Evolutionary conservation across 2,113 vertebrate species (phyloP), one percentile per base, ranked within the genome.

Genomic region (Gymnocephalus cernua): DNA sequence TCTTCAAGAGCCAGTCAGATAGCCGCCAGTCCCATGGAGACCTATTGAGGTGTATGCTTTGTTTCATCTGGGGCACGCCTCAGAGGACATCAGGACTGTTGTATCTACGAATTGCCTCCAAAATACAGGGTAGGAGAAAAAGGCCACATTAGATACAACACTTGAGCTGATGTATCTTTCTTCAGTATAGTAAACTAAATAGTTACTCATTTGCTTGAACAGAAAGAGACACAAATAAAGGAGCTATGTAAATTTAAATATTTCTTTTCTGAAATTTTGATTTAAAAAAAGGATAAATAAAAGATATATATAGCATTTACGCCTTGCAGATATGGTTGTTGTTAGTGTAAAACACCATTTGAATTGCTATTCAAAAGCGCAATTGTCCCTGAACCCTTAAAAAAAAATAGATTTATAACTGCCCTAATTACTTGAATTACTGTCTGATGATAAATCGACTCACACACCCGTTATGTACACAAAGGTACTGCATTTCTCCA

Each of bases 31-130:
- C 87, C 92, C 87, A 74, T 4, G 45, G 92, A 93, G 92, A 92
- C 90, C 90, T 90, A 90, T 93, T 91, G 92, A 93, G 93, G 93
- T 93, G 88, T 88, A 83, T 87, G 91, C 91, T 91, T 91, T 91
- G 90, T 93, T 93, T 94, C 93, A 93, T 93, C 89, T 90, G 73
- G 93, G 91, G 93, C 91, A 91, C 53, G 86, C 84, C 93, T 93
- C 93, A 69, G 82, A 92, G 92, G 92, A 92, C 79, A 91, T 72
- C 76, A 64, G 74, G n/a, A 85, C 72, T 62, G 83, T 80, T 90
- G 80, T 85, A 81, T 85, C 56, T 56, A 84, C n/a, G 69, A 88
- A 90, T 72, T 87, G 77, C 74, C 67, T 90, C 83, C 75, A 91
- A 90, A 91, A 90, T 82, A 77, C 59, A 84, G 79, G 75, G 56